phyloP scores from a whole-genome alignment of 2,113 vertebrate species.

The Misgurnus anguillicaudatus region DNA sequence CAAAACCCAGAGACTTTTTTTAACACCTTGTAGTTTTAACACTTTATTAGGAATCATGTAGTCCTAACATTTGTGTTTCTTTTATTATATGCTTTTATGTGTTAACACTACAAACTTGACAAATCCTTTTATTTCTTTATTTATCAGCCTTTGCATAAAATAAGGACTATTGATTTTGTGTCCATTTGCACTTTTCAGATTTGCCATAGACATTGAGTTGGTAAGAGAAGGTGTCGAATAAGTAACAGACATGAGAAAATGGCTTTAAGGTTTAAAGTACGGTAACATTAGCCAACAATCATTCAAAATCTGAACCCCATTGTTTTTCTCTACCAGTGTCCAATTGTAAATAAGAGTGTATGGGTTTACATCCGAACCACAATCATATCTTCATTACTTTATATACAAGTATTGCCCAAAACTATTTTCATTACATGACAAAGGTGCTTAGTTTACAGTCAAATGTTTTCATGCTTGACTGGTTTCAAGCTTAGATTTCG shows the following conservation, averaged over 20 bases:
- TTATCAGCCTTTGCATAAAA: slow-evolving; percentile 38
- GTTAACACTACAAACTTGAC: not conserved
- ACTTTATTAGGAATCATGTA: too few species aligned
- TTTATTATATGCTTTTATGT: not conserved
- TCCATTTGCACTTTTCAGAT: slow-evolving; percentile 64
- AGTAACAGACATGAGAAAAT: not conserved
- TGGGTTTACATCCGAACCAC: not conserved
- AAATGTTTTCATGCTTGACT: slow-evolving; percentile 75
- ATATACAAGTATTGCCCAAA: slow-evolving; percentile 16
- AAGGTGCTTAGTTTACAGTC: slow-evolving; percentile 60
- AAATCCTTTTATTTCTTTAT: slow-evolving; percentile 28
- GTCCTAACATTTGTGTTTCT: not conserved
- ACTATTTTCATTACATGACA: slow-evolving; percentile 36
- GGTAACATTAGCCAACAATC: not conserved
- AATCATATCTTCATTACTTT: slow-evolving; percentile 3
- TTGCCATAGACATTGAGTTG: not conserved
- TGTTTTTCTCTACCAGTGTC: not conserved
- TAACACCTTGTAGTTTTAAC: not conserved
- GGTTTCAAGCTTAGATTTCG: slow-evolving; percentile 74
- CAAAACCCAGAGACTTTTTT: not conserved
- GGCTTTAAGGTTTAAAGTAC: slow-evolving; percentile 6
- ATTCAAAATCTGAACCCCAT: not conserved
- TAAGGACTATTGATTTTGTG: not conserved
- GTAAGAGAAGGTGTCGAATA: not conserved
- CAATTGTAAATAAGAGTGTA: not conserved